Evolutionary conservation across 2,797 vertebrate species (phyloP), one percentile per base, ranked within the genome.

Genomic region (Falco berigora): DNA sequence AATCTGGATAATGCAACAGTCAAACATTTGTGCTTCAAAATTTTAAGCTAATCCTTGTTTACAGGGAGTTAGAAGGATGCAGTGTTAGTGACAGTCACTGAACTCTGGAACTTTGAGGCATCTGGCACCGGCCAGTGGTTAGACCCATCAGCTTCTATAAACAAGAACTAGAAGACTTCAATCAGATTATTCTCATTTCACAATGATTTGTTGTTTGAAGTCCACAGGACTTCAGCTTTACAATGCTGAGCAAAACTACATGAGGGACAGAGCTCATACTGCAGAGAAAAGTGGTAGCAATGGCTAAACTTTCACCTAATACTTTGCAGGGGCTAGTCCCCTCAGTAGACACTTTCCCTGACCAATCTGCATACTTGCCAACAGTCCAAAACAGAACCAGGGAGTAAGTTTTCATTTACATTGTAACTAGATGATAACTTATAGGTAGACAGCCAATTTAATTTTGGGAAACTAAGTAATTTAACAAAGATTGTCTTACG

Each of bases 1-100:
- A 75, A 91, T 66, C 44, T 55, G 53, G 19, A 81, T 78, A 86
- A 90, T 16, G 42, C 46, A 91, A 67, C 17, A 34, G 42, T 80
- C 40, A 90, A 86, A 86, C 18, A 81, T 78, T 64, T 75, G 58
- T 69, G 38, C 58, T 88, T 84, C 58, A 32, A 88, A 86, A 71
- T 92, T 80, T 84, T 66, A 93, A 93, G 27, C 23, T 86, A 81
- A 86, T 90, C 73, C 58, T 78, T 72, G 73, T 78, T 92, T 86
- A 90, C 38, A 72, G 18, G 61, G 52, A 80, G 83, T 59, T 64
- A 71, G 28, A 90, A 94, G 46, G 66, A 94, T 88, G 47, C 19
- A n/a, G 22, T 38, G 36, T 46, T 58, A 75, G 42, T 32, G 47
- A 8, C 50, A 72, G 58, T 53, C 88, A 86, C 49, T 47, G 92